Conservation (phyloP, 2,888 invertebrate genomes). For the Platynereis dumerilii region DNA sequence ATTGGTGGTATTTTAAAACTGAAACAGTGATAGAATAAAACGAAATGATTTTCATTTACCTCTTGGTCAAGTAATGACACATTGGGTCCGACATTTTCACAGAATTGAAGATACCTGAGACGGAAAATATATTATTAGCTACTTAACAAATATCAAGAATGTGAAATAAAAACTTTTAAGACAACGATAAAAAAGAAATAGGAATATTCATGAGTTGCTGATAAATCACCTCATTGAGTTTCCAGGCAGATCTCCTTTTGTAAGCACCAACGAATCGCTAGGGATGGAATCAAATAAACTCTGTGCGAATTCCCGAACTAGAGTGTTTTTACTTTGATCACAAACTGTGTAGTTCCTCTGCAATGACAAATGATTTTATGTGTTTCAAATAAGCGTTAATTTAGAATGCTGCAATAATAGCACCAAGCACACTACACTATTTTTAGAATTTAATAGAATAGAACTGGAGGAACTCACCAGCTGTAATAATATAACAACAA, state of each 20-base stretch:
- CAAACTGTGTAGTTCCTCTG: slow-evolving; percentile 45
- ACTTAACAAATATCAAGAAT: too few relatives aligned
- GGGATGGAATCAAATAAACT: slow-evolving; percentile 49
- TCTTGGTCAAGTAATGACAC: slow-evolving; percentile 56
- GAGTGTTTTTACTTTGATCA: slow-evolving; percentile 50
- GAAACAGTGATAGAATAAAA: too few relatives aligned
- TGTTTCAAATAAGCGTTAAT: not conserved
- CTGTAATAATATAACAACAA: not conserved
- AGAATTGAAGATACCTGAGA: slow-evolving; percentile 54
- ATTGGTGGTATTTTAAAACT: too few relatives aligned
- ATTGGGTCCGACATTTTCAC: slow-evolving; percentile 54
- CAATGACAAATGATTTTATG: slow-evolving; percentile 28
- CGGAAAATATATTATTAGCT: slow-evolving; percentile 25
- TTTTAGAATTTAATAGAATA: too few relatives aligned
- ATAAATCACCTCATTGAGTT: slow-evolving; percentile 51
- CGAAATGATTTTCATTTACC: too few relatives aligned
- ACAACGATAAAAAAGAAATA: too few relatives aligned
- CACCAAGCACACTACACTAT: too few relatives aligned
- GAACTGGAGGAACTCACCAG: too few relatives aligned
- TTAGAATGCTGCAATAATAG: too few relatives aligned
- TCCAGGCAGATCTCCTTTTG: slow-evolving; percentile 58
- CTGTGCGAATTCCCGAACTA: slow-evolving; percentile 53
- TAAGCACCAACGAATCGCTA: slow-evolving; percentile 48
- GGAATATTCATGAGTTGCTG: too few relatives aligned
- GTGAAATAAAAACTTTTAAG: too few relatives aligned